Conservation (phyloP, 1,140 invertebrate genomes). For the Teleogryllus occipitalis region DNA sequence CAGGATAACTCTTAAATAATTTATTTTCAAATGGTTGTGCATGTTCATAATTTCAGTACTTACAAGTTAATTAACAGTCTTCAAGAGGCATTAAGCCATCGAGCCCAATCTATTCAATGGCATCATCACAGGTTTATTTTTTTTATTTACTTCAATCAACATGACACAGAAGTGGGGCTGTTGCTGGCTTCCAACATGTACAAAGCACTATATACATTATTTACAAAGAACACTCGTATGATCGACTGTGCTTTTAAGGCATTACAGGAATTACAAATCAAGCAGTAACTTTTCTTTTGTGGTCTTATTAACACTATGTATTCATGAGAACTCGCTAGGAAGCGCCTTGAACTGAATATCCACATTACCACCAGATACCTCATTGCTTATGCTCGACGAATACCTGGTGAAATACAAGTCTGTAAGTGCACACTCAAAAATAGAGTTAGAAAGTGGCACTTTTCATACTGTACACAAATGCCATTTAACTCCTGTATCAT, state of each 20-base stretch:
- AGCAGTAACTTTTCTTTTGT: not conserved
- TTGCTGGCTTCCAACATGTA: constrained; percentile 22
- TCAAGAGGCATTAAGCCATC: constrained; percentile 26
- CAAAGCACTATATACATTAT: constrained; percentile 24
- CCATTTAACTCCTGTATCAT: not conserved
- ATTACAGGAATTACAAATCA: constrained; percentile 16
- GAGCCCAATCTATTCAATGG: constrained; percentile 26
- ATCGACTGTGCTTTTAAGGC: constrained; percentile 20
- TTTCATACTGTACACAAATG: not conserved
- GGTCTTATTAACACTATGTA: not conserved
- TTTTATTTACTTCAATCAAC: constrained; percentile 20
- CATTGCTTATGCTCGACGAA: constrained; percentile 10
- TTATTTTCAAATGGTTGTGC: constrained; percentile 28
- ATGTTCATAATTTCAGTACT: constrained; percentile 24
- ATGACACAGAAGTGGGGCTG: constrained; percentile 7
- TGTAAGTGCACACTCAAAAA: constrained; percentile 13
- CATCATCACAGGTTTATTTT: constrained; percentile 30
- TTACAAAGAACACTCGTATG: constrained; percentile 23
- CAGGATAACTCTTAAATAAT: constrained; percentile 25
- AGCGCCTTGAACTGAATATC: not conserved
- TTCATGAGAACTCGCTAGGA: not conserved
- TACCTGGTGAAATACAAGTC: constrained; percentile 16
- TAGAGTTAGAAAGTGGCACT: not conserved
- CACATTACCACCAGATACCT: not conserved
- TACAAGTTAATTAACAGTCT: constrained; percentile 28